Conservation (phyloP, 2,888 invertebrate species). For the Portevinia maculata region DNA sequence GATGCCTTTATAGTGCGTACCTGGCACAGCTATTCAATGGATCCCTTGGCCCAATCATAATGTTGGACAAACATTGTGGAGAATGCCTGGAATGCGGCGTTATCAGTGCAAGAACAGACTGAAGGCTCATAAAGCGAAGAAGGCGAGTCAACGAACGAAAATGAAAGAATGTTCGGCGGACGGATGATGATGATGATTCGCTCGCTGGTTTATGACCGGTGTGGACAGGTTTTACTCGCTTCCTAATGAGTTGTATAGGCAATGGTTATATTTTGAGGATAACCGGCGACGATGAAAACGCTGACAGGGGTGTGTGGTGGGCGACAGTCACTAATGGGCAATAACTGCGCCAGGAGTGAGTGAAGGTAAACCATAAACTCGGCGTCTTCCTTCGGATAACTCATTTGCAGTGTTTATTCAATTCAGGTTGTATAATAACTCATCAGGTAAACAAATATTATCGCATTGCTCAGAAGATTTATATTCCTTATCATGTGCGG, state of each 20-base stretch:
- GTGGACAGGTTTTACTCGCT: conserved; percentile 56
- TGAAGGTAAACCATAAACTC: conserved; percentile 34
- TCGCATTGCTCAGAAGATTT: conserved; percentile 42
- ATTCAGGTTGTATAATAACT: conserved; percentile 43
- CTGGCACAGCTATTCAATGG: conserved; percentile 37
- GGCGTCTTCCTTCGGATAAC: conserved; percentile 30
- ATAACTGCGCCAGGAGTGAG: conserved; percentile 51
- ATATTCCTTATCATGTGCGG: conserved; percentile 11
- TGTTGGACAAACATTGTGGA: conserved; percentile 66
- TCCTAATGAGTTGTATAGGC: conserved; percentile 63
- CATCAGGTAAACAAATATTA: conserved; percentile 44
- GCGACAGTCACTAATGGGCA: conserved; percentile 37
- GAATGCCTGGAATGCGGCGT: conserved; percentile 63
- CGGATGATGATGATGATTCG: conserved; percentile 49
- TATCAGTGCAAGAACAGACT: conserved; percentile 58
- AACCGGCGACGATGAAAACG: conserved; percentile 28
- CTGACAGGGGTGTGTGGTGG: background rate
- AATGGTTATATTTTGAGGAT: conserved; percentile 39
- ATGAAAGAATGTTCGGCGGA: conserved; percentile 28
- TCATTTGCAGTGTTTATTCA: conserved; percentile 49
- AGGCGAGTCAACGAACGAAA: conserved; percentile 19
- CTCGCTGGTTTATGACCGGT: conserved; percentile 59
- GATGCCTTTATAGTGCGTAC: background rate
- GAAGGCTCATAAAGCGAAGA: conserved; percentile 59
- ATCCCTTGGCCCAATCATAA: conserved; percentile 71